A percentile compares a stretch with the other conserved stretches of the same genome.
Evolutionary conservation across 1,140 invertebrate genomes (phyloP).

Genomic region (Lanistes nyassanus): DNA sequence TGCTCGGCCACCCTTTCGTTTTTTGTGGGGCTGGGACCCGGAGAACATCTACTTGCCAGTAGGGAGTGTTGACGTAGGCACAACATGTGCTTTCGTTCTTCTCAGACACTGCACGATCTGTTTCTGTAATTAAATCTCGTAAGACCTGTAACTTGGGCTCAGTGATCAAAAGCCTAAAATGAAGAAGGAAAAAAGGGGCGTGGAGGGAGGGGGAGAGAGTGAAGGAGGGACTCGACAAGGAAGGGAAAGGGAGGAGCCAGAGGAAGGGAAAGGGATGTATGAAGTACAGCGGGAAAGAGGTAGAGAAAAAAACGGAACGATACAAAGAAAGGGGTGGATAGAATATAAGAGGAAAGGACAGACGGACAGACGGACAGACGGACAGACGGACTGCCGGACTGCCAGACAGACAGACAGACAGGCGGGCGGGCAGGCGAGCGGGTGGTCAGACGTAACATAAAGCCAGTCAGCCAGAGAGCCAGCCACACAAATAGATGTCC

Average conservation of each 20-base stretch:
- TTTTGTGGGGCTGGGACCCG: no score
- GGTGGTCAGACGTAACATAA: no score
- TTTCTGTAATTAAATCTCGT: no score
- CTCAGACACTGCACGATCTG: neutral
- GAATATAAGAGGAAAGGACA: neutral
- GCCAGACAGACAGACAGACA: neutral
- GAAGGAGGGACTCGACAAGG: neutral
- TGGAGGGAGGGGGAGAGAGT: neutral
- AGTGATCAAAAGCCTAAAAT: no score
- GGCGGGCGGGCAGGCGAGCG: neutral
- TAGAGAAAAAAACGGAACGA: conserved; percentile 9
- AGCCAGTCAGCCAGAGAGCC: no score
- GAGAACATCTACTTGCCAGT: no score
- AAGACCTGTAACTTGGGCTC: no score
- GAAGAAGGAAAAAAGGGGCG: neutral
- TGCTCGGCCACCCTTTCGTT: no score
- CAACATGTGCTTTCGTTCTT: no score
- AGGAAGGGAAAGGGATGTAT: neutral
- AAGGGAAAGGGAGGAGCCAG: neutral
- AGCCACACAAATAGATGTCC: no score
- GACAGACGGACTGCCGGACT: neutral
- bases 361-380: neutral
- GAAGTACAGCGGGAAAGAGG: neutral
- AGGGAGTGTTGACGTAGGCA: no score
- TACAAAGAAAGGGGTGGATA: neutral